These are phyloP conservation scores for Brachionus paranguensis DNA, from an alignment of 1,140 invertebrate species.

Conservation along the genomic window DNA sequence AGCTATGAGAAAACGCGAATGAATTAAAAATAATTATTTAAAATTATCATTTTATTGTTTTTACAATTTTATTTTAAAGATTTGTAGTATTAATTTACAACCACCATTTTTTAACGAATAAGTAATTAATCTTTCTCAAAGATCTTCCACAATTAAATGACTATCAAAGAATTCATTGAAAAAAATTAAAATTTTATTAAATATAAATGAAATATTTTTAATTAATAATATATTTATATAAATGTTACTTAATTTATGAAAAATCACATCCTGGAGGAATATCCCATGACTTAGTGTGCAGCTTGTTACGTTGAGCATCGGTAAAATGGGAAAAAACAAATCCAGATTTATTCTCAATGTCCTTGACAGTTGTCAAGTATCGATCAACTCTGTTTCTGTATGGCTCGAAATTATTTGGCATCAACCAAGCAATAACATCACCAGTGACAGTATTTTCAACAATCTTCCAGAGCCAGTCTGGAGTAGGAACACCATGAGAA, in stretches of 20 bases:
- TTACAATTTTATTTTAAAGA: too few relatives aligned
- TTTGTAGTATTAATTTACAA: too few relatives aligned
- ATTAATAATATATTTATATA: too few relatives aligned
- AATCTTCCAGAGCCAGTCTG: neutral
- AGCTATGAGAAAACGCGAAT: too few relatives aligned
- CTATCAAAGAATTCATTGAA: too few relatives aligned
- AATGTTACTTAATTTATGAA: neutral
- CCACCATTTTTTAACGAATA: too few relatives aligned
- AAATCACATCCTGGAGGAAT: neutral
- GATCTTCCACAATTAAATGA: too few relatives aligned
- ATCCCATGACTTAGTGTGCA: neutral
- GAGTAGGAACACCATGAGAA: neutral
- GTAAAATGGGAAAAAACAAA: neutral
- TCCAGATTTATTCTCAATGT: neutral
- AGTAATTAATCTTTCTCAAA: too few relatives aligned
- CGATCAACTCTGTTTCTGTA: neutral
- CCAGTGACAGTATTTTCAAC: neutral
- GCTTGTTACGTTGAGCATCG: neutral
- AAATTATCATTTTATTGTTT: too few relatives aligned
- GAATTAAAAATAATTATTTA: too few relatives aligned
- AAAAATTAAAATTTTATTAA: too few relatives aligned
- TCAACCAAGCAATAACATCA: neutral
- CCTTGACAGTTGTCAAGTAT: neutral
- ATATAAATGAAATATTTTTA: too few relatives aligned
- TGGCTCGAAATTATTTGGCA: neutral